phyloP scores from a whole-genome alignment of 2,113 vertebrate species.

The Ceratotherium simum region DNA sequence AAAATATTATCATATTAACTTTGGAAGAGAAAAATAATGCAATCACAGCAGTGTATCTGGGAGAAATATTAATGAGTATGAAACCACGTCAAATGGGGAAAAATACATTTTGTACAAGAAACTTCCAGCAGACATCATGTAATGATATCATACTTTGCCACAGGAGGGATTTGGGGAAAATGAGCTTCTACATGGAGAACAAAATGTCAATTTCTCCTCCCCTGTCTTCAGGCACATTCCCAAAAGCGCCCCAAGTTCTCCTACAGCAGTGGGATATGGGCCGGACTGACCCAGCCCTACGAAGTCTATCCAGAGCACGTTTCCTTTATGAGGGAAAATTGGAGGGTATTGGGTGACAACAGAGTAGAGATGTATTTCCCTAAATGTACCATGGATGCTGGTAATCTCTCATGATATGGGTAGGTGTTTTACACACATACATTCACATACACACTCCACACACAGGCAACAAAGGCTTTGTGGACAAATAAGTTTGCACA shows the following conservation, averaged over 20 bases:
- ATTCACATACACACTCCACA: not conserved
- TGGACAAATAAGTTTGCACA: not conserved
- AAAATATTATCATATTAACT: not conserved
- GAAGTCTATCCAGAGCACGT: not conserved
- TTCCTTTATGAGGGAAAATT: accelerated
- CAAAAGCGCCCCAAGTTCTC: not conserved
- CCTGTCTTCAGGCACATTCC: not conserved
- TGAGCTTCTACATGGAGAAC: not conserved
- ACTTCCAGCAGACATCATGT: no score
- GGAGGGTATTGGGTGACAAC: not conserved
- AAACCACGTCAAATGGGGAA: not conserved
- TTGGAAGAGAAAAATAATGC: not conserved
- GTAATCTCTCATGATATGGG: not conserved
- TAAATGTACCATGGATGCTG: not conserved
- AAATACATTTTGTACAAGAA: not conserved
- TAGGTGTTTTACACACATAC: not conserved
- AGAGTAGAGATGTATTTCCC: not conserved
- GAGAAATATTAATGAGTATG: not conserved
- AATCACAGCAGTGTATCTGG: not conserved
- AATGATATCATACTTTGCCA: not conserved
- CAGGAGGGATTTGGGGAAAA: no score
- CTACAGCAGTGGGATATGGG: no score
- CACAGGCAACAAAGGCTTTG: not conserved
- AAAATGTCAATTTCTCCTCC: no score
- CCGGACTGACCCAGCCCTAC: accelerated